Base-by-base conservation (phyloP, 2,113 vertebrate genomes). In the Grammomys dolichurus region DNA sequence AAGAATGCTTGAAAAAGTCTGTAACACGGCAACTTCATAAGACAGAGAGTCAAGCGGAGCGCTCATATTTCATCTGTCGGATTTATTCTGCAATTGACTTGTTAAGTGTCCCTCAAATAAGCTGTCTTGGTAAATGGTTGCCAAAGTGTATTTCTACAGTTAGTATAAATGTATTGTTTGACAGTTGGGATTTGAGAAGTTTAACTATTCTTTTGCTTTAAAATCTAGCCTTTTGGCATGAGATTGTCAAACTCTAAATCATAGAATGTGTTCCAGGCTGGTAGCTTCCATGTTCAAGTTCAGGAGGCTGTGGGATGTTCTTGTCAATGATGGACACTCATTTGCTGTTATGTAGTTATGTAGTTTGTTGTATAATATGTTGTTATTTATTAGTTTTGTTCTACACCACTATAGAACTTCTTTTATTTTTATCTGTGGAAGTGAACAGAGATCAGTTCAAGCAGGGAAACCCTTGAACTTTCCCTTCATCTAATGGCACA, bases 11-110 rank as follows among this genome's bases (percentile, higher is more conserved):
- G 92, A 89, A 98, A 97, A 96, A 72, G 89, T 90, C 91, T 91
- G 70, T 98, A 96, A 96, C 81, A 89, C 85, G 80, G 87, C 90
- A 97, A 95, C 97, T 96, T 94, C 89, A 77, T 96, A 85, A 98
- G 91, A 89, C 58, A 97, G 96, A 98, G 28, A 98, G 28, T 84
- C 86, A 95, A 93, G 80, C 92, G 81, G 94, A 89, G 89, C 46
- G 93, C 93, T 98, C 96, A 58, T 96, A 97, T 98, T 98, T 97
- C 96, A 97, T 95, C 96, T 98, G 97, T 97, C 72, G 89, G 94
- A 95, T 97, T 98, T 98, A 94, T 97, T 97, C 76, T 96, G 95
- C 96, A 97, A 98, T 98, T 98, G 98, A 97, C 97, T 97, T 92
- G 97, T 97, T 97, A 98, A 97, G 78, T 92, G 95, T 98, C 97